Percentiles rank a stretch among this genome's conserved stretches.
Evolutionary conservation across 1,140 invertebrate species (phyloP).

Genomic region (Phenacoccus solenopsis): DNA sequence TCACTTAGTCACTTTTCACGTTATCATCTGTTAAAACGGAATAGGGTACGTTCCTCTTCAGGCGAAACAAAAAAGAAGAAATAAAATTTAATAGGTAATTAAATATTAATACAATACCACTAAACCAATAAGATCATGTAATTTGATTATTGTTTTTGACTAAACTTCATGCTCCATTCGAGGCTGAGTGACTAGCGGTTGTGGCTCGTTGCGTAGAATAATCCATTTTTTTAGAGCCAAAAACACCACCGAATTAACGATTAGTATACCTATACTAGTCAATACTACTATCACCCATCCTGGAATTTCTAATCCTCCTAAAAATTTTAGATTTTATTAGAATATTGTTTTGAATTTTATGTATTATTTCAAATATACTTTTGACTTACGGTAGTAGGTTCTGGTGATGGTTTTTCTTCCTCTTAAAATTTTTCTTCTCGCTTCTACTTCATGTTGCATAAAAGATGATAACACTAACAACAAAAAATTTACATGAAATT

Average conservation of each 20-base stretch:
- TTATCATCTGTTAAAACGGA: slow-evolving; percentile 61
- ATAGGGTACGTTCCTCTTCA: no score
- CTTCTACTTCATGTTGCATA: slow-evolving; percentile 45
- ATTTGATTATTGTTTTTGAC: no score
- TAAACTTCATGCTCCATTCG: background rate
- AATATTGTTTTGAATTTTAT: background rate
- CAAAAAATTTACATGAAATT: background rate
- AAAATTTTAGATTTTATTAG: background rate
- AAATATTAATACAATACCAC: background rate
- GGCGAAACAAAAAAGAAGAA: background rate
- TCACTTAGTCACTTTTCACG: slow-evolving; percentile 56
- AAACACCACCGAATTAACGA: background rate
- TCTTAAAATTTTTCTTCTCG: slow-evolving; percentile 54
- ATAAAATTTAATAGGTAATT: background rate
- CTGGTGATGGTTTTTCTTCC: slow-evolving; percentile 58
- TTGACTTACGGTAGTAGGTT: slow-evolving; percentile 55
- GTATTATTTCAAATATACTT: no score
- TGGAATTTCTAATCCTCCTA: background rate
- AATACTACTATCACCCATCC: background rate
- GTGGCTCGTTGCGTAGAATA: background rate
- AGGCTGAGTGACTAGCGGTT: background rate
- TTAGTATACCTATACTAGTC: background rate
- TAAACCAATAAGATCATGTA: background rate
- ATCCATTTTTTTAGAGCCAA: background rate
- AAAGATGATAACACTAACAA: background rate